Evolutionary conservation across 2,113 vertebrate genomes (phyloP).

Genomic region (Erinaceus europaeus): DNA sequence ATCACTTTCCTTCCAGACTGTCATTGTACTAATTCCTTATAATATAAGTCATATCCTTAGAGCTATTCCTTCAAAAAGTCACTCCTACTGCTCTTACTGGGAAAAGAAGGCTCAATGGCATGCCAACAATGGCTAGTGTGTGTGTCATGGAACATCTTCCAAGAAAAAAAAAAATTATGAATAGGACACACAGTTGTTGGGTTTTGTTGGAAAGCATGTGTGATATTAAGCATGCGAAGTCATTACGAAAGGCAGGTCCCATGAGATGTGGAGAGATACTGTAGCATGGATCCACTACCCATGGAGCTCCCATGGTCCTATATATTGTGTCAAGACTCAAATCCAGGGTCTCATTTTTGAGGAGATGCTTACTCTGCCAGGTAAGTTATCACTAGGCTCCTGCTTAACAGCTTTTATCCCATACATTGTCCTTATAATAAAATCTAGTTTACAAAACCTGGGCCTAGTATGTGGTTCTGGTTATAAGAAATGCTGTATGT

Average conservation of each 20-base stretch:
- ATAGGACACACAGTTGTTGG: not conserved
- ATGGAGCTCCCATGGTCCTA: no score
- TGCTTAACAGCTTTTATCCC: not conserved
- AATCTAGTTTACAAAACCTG: not conserved
- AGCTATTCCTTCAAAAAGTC: slow-evolving; percentile 32
- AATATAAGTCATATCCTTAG: not conserved
- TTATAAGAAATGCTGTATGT: not conserved
- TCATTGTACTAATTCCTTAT: not conserved
- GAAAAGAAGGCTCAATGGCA: not conserved
- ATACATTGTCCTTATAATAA: not conserved
- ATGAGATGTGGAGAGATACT: no score
- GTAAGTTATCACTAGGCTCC: no score
- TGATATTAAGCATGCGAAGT: not conserved
- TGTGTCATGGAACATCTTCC: not conserved
- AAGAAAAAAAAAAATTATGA: not conserved
- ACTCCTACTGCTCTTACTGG: not conserved
- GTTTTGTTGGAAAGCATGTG: not conserved
- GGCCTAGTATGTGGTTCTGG: not conserved
- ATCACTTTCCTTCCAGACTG: not conserved
- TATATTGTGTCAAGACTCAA: no score
- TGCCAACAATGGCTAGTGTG: not conserved
- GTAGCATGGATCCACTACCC: no score
- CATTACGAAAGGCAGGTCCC: not conserved
- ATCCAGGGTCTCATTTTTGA: no score
- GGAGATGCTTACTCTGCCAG: no score